Base-by-base conservation (phyloP, 1,140 invertebrate genomes). In the Penaeus vannamei region DNA sequence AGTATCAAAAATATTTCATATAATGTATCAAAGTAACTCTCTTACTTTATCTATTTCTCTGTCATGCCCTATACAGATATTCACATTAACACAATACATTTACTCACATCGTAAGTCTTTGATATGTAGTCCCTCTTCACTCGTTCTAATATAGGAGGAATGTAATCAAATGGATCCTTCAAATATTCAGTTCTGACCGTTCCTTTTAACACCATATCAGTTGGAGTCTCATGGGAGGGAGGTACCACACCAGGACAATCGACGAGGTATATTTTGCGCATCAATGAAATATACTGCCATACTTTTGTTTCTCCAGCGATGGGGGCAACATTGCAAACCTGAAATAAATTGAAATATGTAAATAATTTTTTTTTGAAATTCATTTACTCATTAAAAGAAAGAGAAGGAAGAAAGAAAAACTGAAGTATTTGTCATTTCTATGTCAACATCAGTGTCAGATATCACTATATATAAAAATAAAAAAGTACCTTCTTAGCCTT, bases 201-300 rank as follows among this genome's bases (percentile, higher is more conserved):
- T 84, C 97, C 97, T 93, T 92, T 91, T 32, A 92, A 77, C 66
- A 99, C 98, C 93, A 99, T 98, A 91, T 99, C 98, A 1, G 97
- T 96, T 91, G 99, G 98, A 17, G 94, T 94, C 90, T 96, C 95
- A 69, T 93, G 95, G 7, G 96, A 96, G 22, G 98, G 98, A 94
- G 99, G 99, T 36, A 99, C 99, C 90, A 99, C 96, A 72, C 99
- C 99, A 36, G 99, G 99, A 94, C 99, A 99, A 94, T 99, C 99
- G 91, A 99, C 99, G 8, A 99, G 93, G 92, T 97, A 99, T 92
- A 99, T 99, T 91, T 97, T 95, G 91, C 96, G 96, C 98, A 99
- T 99, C 42, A 99, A 93, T 0, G 98, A 99, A 80, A 99, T 98
- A 92, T 99, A 99, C 93, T 99, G 99, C 99, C 99, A 99, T 1